Evolutionary conservation across 2,797 vertebrate genomes (phyloP), one percentile per base, ranked within the genome.

Genomic region (Cottoperca gobio): DNA sequence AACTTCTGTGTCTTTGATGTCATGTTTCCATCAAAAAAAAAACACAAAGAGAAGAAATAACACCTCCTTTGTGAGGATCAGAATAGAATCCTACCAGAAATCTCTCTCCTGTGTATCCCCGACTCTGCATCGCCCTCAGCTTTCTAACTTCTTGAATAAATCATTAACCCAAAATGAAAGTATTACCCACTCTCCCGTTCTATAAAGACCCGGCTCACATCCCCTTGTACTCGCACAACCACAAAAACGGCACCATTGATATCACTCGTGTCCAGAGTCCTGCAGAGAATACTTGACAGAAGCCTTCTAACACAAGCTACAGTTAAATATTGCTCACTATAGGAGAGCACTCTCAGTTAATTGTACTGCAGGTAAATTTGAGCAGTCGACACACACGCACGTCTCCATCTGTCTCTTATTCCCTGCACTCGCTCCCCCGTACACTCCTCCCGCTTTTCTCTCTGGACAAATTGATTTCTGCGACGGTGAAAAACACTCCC

Each of bases 401-500:
- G 55, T 83, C 76, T 73, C 76, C 62, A 71, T 64, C 80, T 45
- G 40, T 63, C 75, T 63, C 39, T 55, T 31, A 21, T 54, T 40
- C 46, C n/a, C 40, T 46, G 52, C 45, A 40, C 61, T 69, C 35
- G 69, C 70, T 60, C 61, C 31, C 59, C 46, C 43, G 13, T 55
- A n/a, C 54, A 33, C 43, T 79, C 67, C 59, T 74, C 64, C 53
- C 2, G 21, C 72, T 79, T 79, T 79, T 69, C 66, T 80, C 83
- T 84, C 77, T 73, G 71, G 79, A 88, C 79, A 86, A 85, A 93
- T 93, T 92, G 91, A 94, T 93, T 93, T 92, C 84, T 91, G 87
- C 80, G 87, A 83, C 13, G 6, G 58, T 78, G 74, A 91, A 88
- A 86, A 89, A 82, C 76, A 74, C 55, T 19, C 6, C 58, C 71